Evolutionary conservation across 2,797 vertebrate genomes (phyloP).

Genomic region (Spatula clypeata): DNA sequence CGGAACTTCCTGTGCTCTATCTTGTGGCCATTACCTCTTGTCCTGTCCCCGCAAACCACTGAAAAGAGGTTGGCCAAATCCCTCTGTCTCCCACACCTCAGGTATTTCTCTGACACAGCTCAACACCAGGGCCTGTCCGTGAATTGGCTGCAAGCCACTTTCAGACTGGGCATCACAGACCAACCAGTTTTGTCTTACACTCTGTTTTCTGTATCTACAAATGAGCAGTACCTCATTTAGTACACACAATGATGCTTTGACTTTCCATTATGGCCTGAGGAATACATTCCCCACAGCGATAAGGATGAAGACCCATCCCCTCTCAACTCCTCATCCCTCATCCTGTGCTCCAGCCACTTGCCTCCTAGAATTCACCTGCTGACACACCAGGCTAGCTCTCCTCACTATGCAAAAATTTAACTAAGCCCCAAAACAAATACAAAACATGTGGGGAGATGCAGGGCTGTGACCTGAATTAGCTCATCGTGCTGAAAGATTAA

Average conservation of each 20-base stretch:
- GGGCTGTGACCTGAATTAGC: neutral
- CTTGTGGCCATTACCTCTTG: too few species aligned
- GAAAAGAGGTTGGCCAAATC: too few species aligned
- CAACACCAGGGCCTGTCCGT: neutral
- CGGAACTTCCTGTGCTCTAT: too few species aligned
- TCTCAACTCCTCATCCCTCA: neutral
- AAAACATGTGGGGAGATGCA: rapidly evolving
- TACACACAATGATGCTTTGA: neutral
- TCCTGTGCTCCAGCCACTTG: neutral
- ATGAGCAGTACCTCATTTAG: neutral
- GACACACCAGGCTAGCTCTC: neutral
- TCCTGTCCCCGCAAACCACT: too few species aligned
- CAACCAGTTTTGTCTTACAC: neutral
- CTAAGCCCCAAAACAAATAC: neutral
- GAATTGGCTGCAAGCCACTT: neutral
- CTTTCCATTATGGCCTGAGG: rapidly evolving
- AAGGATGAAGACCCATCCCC: neutral
- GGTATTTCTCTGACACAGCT: neutral
- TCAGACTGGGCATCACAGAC: neutral
- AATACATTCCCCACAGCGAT: neutral
- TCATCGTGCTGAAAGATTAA: rapidly evolving
- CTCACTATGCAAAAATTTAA: neutral
- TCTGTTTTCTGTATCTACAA: neutral
- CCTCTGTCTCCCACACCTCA: too few species aligned
- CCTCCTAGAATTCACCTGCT: neutral